Conservation (phyloP, 2,113 vertebrate species). For the Bos indicus region DNA sequence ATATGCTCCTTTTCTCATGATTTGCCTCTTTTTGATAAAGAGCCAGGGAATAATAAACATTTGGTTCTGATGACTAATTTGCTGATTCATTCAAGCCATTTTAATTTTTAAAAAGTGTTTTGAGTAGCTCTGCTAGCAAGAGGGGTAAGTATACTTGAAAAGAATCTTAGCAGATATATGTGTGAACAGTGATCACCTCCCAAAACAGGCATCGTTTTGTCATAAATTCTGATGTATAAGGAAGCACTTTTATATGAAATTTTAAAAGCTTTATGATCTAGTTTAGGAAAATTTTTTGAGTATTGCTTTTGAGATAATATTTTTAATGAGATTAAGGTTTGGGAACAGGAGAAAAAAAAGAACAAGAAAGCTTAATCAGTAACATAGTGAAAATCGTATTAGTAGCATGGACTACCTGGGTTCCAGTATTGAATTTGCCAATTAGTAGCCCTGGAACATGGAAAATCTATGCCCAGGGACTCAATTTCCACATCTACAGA, state of each 20-base stretch:
- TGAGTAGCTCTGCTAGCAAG: background rate
- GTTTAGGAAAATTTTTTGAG: background rate
- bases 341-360: background rate
- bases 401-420: background rate
- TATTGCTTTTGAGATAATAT: background rate
- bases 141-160: background rate
- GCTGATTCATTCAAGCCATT: background rate
- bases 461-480: background rate
- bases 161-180: background rate
- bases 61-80: conserved; percentile 14
- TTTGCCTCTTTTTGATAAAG: background rate
- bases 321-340: background rate
- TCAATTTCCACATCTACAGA: background rate
- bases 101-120: conserved; percentile 15
- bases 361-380: background rate
- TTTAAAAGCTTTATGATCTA: background rate
- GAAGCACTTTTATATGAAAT: background rate
- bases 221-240: background rate
- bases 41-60: background rate
- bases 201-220: background rate
- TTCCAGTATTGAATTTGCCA: background rate
- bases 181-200: background rate
- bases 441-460: background rate
- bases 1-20: background rate
- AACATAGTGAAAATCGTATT: background rate